Evolutionary conservation across 2,888 invertebrate species (phyloP).

Genomic region (Trypoxylon attenuatum): DNA sequence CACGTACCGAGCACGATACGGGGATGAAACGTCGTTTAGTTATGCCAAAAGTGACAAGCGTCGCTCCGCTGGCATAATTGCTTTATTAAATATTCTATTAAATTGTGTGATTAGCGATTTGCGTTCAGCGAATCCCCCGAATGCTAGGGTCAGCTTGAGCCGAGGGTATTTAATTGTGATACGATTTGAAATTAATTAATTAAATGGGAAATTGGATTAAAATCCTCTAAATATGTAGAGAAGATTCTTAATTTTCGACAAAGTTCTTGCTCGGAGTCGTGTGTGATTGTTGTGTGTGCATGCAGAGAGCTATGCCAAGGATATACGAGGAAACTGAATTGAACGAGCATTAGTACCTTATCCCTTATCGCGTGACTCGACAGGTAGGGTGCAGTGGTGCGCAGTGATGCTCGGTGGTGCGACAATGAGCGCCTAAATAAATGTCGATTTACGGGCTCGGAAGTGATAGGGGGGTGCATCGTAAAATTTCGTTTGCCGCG

Average conservation of each 20-base stretch:
- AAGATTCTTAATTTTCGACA: no score
- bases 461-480: slow-evolving; percentile 44
- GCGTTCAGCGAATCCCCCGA: background rate
- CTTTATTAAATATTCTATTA: slow-evolving; percentile 1
- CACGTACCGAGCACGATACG: background rate
- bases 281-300: no score
- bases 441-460: slow-evolving; percentile 54
- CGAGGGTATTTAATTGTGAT: no score
- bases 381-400: slow-evolving; percentile 12
- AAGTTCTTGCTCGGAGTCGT: no score
- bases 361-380: slow-evolving; percentile 34
- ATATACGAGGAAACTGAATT: no score
- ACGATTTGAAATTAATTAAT: no score
- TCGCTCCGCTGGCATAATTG: background rate
- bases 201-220: no score
- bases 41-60: background rate
- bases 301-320: no score
- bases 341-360: slow-evolving; percentile 19
- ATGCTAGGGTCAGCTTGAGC: background rate
- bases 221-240: no score
- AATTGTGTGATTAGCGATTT: background rate
- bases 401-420: background rate
- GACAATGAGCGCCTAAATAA: slow-evolving; percentile 49
- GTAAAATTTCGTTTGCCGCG: slow-evolving; percentile 56
- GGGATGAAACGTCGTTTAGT: background rate